phyloP scores from a whole-genome alignment of 2,797 vertebrate genomes.

The Pangasius mekongensis region DNA sequence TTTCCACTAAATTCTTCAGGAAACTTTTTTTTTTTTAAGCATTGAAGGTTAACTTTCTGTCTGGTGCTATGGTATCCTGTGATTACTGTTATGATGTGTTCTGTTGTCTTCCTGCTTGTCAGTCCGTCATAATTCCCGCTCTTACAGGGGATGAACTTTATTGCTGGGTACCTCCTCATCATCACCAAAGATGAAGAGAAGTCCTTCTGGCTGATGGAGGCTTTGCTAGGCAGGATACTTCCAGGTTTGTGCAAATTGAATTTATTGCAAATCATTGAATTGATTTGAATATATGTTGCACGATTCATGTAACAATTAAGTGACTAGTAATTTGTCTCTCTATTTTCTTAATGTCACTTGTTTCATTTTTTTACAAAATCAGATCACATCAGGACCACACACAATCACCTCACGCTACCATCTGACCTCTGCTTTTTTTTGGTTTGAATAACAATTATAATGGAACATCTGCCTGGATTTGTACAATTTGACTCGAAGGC shows the following conservation, averaged over 20 bases:
- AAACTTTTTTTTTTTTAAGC: not conserved
- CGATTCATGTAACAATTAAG: not conserved
- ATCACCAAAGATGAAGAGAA: conserved; percentile 93
- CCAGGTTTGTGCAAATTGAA: conserved; percentile 78
- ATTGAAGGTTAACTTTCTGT: not conserved
- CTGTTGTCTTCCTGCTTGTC: not conserved
- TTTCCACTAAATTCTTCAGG: not conserved
- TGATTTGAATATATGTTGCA: not conserved
- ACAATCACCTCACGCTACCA: not conserved
- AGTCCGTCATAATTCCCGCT: not conserved
- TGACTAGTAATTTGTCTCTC: not conserved
- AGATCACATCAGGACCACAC: not conserved
- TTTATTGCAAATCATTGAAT: not conserved
- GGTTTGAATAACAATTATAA: not conserved
- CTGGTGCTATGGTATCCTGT: no score
- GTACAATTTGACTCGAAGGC: not conserved
- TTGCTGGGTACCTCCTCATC: conserved; percentile 92
- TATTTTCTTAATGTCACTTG: not conserved
- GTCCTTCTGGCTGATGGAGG: conserved; percentile 95
- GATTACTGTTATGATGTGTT: not conserved
- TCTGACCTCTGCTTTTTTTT: not conserved
- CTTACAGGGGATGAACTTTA: conserved; percentile 96
- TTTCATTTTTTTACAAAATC: not conserved
- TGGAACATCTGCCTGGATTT: not conserved
- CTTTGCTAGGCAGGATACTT: conserved; percentile 87